Base-by-base conservation (phyloP, 2,113 vertebrate species). In the Calyptommatus sinebrachiatus region DNA sequence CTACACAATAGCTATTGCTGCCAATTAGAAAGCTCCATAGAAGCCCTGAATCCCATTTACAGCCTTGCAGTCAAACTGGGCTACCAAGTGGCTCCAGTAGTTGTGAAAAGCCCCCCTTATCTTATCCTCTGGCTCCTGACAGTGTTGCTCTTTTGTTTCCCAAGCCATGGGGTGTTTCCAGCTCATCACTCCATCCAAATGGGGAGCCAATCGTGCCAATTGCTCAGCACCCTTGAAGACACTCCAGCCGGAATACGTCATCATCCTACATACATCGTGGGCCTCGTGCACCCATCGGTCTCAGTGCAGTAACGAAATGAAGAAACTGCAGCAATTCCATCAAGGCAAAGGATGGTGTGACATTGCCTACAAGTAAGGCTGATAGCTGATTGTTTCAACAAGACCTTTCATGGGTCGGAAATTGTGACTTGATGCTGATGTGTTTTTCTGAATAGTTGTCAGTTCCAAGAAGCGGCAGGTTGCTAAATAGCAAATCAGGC, bases 351-450 rank as follows among this genome's bases (percentile, higher is more conserved):
- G 21, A 18, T 96, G 94, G 60, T 91, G 92, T 70, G 94, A 96
- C 82, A 92, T 95, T 35, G 95, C 94, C 61, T 96, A 96, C 82
- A 96, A 92, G 95, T 96, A 69, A 93, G 94, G 29, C 1, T 4
- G 8, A 16, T 29, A 16, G 48, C 24, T 16, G 24, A 8, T 57
- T 57, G 16, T 57, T 57, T 57, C 3, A 12, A 29, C 7, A 26
- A n/a, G 35, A 21, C 35, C 24, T 45, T n/a, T 14, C 16, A 16
- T 41, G 35, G 35, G 35, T 41, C 35, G 35, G 35, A 41, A 41
- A 41, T 41, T 41, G 35, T 41, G 35, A 2, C 35, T 41, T 41
- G 35, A 41, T 41, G 35, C 3, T 41, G 35, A 41, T 41, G 48
- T 50, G 48, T 50, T 50, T 50, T 50, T 50, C 48, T 41, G 35